Base-by-base conservation (phyloP, 2,888 invertebrate species). In the Spilosoma lubricipeda region DNA sequence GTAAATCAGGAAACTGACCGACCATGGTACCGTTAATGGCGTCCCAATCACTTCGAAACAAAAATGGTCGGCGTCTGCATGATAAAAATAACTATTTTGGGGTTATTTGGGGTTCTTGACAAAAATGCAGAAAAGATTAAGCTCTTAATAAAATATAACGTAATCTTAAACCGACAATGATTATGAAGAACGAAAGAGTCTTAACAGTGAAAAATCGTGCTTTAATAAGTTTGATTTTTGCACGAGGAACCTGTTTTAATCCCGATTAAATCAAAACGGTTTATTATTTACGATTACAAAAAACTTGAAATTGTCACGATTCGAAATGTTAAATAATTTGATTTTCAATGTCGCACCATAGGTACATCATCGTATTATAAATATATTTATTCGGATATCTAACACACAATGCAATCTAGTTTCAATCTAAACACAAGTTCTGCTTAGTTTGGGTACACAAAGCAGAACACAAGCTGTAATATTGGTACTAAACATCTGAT, bases 11-110 rank as follows among this genome's bases (percentile, higher is more conserved):
- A 20, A 23, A 52, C 52, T 52, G 23, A 8, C 2, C 2, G 8
- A n/a, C 11, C n/a, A n/a, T 3, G 11, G 56, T 23, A 56, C 1
- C n/a, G 2, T 23, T n/a, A 23, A 56, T 9, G 23, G 56, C 11
- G n/a, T n/a, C n/a, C 56, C n/a, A 56, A 56, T 56, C 56, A n/a
- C n/a, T 56, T 56, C 56, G n/a, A 56, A n/a, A n/a, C 56, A n/a
- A 48, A 48, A 48, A 48, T 48, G 48, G 20, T 5, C 7, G 7
- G 20, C 48, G 20, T 48, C 45, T 36, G 36, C 15, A 45, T 18
- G 45, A 45, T 45, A n/a, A 56, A 56, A 56, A 56, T n/a, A 11
- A 11, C 11, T 11, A 56, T 20, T n/a, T n/a, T n/a, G n/a, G n/a
- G n/a, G n/a, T n/a, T 0, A 56, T 27, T 11, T 56, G 0, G 56